Base-by-base conservation (phyloP, 2,888 invertebrate genomes). In the Dermolepida albohirtum region DNA sequence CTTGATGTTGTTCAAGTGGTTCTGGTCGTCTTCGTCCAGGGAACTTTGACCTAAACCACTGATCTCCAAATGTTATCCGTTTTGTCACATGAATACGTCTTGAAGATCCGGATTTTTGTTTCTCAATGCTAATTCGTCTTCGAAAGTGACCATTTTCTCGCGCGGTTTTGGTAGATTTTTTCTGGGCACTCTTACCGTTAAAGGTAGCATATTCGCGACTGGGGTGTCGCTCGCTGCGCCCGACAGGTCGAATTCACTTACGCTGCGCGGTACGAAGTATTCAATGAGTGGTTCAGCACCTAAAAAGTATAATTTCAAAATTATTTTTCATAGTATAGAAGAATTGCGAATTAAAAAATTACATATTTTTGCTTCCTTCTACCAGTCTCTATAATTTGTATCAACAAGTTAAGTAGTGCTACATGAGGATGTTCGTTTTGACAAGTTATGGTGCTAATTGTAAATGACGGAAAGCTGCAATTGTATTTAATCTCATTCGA, bases 71-170 rank as follows among this genome's bases (percentile, higher is more conserved):
- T 82, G 82, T 80, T 82, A 81, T 79, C 80, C 81, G 76, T 79
- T 80, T 75, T 87, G 90, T 93, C 92, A 93, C 93, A 93, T 93
- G 81, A 93, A 93, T 76, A 93, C 90, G 81, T 92, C 92, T 68
- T 89, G 89, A 54, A 88, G 84, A 69, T 86, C 84, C 40, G 84
- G 82, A 59, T 83, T 81, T 73, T 83, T 83, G 72, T 83, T 83
- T 59, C 80, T 78, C 2, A 75, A 75, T 8, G 80, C 77, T 85
- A 77, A 85, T 82, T 92, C 92, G 80, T 93, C 93, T 79, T 92
- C 92, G 77, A 93, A 93, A 4, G 92, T 93, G 43, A 93, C 92
- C 89, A 92, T 90, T 81, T 92, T 92, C 80, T 92, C 92, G 57
- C 87, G 87, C 71, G 88, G 86, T 14, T 84, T 82, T 1, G 83